Evolutionary conservation across 2,113 vertebrate species (phyloP).

Genomic region (Hyperopisus bebe): DNA sequence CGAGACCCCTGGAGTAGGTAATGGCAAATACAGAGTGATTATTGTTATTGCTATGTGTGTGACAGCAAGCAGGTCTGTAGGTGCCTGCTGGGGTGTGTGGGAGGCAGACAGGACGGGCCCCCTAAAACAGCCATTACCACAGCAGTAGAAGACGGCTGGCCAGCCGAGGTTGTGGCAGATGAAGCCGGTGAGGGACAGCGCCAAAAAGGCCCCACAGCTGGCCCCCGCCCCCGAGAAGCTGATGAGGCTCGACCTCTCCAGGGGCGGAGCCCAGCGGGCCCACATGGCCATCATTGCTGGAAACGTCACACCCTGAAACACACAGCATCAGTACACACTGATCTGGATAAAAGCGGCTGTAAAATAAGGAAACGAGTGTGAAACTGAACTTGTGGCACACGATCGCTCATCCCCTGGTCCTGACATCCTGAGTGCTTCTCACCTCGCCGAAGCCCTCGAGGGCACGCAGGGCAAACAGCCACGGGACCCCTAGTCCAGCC

Average conservation of each 20-base stretch:
- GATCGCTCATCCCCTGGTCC: not conserved
- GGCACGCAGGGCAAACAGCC: conserved; percentile 58
- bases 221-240: conserved; percentile 60
- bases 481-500: conserved; percentile 54
- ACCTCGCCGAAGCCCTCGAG: conserved; percentile 66
- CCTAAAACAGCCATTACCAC: conserved; percentile 53
- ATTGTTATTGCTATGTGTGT: not conserved
- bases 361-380: not conserved
- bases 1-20: not conserved
- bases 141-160: conserved; percentile 75
- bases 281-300: conserved; percentile 72
- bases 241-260: conserved; percentile 65
- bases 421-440: not conserved
- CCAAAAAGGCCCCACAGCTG: conserved; percentile 67
- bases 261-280: conserved; percentile 72
- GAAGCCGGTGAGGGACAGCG: conserved; percentile 66
- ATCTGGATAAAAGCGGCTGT: not conserved
- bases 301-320: conserved; percentile 59
- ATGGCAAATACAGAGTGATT: not conserved
- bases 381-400: not conserved
- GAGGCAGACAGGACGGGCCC: not conserved
- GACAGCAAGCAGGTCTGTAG: not conserved
- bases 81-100: not conserved
- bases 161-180: conserved; percentile 69
- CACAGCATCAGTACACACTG: not conserved